A percentile compares a stretch with the other conserved stretches of the same genome.
Conservation (phyloP, 2,113 vertebrate species). For the Equus quagga region DNA sequence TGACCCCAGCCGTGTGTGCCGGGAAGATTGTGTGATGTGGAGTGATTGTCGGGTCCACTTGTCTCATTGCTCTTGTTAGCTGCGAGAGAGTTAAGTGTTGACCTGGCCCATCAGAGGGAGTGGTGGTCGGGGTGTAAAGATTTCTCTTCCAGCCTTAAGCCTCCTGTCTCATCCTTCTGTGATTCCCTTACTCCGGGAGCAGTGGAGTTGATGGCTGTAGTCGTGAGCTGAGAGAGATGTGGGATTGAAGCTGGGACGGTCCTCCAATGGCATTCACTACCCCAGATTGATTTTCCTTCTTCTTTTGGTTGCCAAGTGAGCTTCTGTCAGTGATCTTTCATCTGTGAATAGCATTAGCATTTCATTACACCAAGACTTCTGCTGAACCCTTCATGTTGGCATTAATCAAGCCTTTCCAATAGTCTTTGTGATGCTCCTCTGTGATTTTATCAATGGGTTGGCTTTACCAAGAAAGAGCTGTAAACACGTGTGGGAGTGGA, state of each 20-base stretch:
- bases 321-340: background rate
- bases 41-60: rapidly evolving
- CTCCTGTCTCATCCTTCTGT: background rate
- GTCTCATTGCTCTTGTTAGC: background rate
- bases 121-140: background rate
- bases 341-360: background rate
- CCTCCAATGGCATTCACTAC: background rate
- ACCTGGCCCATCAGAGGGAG: background rate
- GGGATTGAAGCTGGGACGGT: background rate
- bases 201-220: background rate
- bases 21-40: background rate
- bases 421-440: background rate
- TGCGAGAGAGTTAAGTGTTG: background rate
- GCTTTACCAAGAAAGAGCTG: background rate
- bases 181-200: background rate
- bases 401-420: background rate
- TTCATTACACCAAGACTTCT: background rate
- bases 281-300: background rate
- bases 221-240: background rate
- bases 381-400: background rate
- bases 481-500: background rate
- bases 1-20: background rate
- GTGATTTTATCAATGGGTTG: background rate
- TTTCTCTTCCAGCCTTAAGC: background rate
- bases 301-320: background rate